Conservation (phyloP, 2,797 vertebrate genomes). For the Tenualosa ilisha region DNA sequence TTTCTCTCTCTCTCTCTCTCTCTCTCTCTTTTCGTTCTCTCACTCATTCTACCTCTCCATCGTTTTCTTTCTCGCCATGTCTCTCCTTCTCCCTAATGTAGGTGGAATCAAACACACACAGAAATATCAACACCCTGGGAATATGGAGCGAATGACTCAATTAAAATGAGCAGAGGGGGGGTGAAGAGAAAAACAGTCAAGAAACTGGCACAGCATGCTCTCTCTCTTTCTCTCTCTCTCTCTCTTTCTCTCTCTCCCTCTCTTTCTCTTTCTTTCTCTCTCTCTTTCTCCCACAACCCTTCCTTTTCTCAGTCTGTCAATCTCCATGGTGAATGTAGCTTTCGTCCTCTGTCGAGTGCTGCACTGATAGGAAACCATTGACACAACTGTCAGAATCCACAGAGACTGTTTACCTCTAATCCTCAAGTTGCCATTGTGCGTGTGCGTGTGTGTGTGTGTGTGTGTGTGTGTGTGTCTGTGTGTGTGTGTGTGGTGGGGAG, state of each 20-base stretch:
- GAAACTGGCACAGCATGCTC: slow-evolving; percentile 11
- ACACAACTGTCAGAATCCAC: background rate
- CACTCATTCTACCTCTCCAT: background rate
- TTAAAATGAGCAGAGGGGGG: slow-evolving; percentile 31
- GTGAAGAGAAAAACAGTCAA: background rate
- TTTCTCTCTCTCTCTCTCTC: background rate
- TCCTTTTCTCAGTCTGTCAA: background rate
- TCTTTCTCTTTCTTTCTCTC: background rate
- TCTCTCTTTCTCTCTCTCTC: slow-evolving; percentile 9
- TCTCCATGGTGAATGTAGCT: background rate
- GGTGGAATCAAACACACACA: slow-evolving; percentile 40
- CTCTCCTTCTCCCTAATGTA: slow-evolving; percentile 3
- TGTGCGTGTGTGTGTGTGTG: slow-evolving; percentile 17
- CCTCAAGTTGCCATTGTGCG: background rate
- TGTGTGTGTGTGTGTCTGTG: slow-evolving; percentile 8
- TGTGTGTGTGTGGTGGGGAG: slow-evolving; percentile 6
- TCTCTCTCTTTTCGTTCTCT: background rate
- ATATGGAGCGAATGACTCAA: slow-evolving; percentile 42
- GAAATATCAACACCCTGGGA: slow-evolving; percentile 28
- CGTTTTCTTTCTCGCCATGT: background rate
- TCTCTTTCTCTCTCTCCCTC: background rate
- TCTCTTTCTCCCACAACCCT: background rate
- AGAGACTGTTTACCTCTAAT: background rate
- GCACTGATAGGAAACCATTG: background rate
- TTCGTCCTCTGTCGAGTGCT: background rate